phyloP scores from a whole-genome alignment of 2,797 vertebrate species.

The Sus cebifrons region DNA sequence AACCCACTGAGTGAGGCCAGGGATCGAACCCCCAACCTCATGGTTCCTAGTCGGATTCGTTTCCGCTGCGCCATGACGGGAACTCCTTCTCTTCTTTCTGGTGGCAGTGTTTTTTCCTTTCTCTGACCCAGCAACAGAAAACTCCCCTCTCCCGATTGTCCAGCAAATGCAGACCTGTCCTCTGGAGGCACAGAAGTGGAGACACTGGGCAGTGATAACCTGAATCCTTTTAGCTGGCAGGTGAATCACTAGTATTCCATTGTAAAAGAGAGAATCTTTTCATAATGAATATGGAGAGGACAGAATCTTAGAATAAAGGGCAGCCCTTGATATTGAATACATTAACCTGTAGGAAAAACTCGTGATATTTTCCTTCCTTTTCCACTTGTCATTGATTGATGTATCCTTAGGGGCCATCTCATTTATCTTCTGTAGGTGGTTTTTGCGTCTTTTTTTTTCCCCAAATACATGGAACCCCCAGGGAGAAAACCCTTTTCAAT shows the following conservation, averaged over 20 bases:
- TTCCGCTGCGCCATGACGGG: too few relatives aligned
- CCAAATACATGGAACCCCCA: neutral
- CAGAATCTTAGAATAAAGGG: neutral
- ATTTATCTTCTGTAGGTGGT: neutral
- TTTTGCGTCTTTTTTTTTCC: neutral
- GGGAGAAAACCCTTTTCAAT: neutral
- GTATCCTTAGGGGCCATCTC: neutral
- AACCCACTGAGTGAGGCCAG: too few relatives aligned
- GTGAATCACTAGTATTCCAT: fast-evolving
- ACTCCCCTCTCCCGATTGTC: fast-evolving
- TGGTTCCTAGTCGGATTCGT: too few relatives aligned
- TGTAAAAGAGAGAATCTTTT: neutral
- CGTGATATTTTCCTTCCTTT: neutral
- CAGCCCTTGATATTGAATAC: neutral
- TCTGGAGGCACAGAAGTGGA: neutral
- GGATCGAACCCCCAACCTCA: too few relatives aligned
- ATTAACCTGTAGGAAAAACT: fast-evolving
- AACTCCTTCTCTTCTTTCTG: neutral
- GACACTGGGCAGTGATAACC: too few relatives aligned
- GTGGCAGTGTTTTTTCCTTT: neutral
- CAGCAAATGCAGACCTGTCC: neutral
- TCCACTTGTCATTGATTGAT: neutral
- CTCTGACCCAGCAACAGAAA: neutral
- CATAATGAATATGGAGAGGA: neutral
- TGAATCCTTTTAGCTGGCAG: neutral